A percentile compares a stretch with the other conserved stretches of the same genome.
These are phyloP conservation scores for Calidris pygmaea DNA, from an alignment of 2,113 vertebrate genomes.

Conservation along the genomic window DNA sequence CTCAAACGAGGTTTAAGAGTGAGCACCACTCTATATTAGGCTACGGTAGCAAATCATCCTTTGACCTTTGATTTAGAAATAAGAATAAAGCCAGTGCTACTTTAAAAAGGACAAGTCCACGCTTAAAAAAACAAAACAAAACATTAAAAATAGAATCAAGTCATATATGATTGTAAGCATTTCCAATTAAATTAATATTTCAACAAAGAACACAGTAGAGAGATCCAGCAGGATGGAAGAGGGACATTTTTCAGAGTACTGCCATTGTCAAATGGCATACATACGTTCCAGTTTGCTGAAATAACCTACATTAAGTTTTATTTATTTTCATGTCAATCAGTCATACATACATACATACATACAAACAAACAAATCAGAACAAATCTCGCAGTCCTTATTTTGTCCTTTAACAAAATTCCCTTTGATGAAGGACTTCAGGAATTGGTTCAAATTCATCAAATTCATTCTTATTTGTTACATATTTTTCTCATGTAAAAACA, in stretches of 20 bases:
- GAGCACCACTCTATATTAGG: not conserved
- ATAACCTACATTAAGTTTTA: not conserved
- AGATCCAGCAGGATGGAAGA: not conserved
- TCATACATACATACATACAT: slow-evolving; percentile 3
- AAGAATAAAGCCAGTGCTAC: slow-evolving; percentile 22
- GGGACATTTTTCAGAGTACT: not conserved
- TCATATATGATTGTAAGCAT: not conserved
- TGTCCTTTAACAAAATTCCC: slow-evolving; percentile 55
- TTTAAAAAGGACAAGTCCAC: slow-evolving; percentile 16
- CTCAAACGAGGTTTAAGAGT: not conserved
- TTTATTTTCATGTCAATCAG: not conserved
- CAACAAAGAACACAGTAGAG: not conserved
- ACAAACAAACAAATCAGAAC: slow-evolving; percentile 1
- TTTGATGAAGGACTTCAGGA: slow-evolving; percentile 57
- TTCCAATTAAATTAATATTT: slow-evolving; percentile 48
- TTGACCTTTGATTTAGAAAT: slow-evolving; percentile 1
- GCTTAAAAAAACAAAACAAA: not conserved
- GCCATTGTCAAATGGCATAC: slow-evolving; percentile 13
- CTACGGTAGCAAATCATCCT: slow-evolving; percentile 23
- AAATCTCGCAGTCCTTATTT: slow-evolving; percentile 41
- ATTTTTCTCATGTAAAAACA: slow-evolving; percentile 64
- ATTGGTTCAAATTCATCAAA: slow-evolving; percentile 41
- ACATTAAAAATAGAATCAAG: not conserved
- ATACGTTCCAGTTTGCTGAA: slow-evolving; percentile 3
- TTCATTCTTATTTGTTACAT: slow-evolving; percentile 60